Conservation (phyloP, 1,140 invertebrate genomes). For the Cyrtorhinus lividipennis region DNA sequence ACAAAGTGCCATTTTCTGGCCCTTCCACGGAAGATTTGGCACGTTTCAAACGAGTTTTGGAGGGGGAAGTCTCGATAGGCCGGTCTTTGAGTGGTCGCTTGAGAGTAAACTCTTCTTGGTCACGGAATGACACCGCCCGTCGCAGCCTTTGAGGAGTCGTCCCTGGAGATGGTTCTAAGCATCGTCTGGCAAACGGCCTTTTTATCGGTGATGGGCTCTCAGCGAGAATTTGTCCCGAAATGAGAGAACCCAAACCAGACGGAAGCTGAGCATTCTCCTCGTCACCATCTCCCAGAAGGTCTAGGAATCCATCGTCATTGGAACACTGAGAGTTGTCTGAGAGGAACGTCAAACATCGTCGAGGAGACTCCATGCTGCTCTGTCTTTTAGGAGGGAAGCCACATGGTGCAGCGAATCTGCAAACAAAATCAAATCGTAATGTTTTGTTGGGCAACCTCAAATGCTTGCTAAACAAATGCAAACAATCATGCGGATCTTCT, state of each 20-base stretch:
- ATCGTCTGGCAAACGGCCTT: conserved; percentile 17
- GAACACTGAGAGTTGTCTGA: conserved; percentile 11
- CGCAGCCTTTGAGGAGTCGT: not conserved
- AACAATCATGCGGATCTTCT: no score
- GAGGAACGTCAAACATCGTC: conserved; percentile 27
- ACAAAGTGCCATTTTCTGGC: conserved; percentile 21
- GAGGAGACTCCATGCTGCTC: conserved; percentile 33
- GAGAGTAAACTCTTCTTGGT: conserved; percentile 1
- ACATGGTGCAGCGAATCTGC: conserved; percentile 37
- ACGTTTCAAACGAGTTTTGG: conserved; percentile 1
- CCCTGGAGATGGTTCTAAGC: not conserved
- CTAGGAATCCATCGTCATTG: conserved; percentile 30
- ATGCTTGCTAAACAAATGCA: no score
- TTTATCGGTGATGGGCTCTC: conserved; percentile 17
- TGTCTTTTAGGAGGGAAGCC: conserved; percentile 35
- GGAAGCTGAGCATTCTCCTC: conserved; percentile 28
- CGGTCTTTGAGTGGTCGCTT: conserved; percentile 4
- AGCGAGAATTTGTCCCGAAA: conserved; percentile 22
- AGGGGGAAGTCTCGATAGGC: conserved; percentile 7
- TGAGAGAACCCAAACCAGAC: conserved; percentile 25
- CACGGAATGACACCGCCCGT: not conserved
- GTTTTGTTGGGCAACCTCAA: no score
- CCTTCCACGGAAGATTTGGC: conserved; percentile 2
- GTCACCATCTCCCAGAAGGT: not conserved
- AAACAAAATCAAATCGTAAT: no score